A percentile compares a stretch with the other conserved stretches of the same genome.
These are phyloP conservation scores for Thaleichthys pacificus DNA, from an alignment of 2,797 vertebrate genomes.

Conservation along the genomic window DNA sequence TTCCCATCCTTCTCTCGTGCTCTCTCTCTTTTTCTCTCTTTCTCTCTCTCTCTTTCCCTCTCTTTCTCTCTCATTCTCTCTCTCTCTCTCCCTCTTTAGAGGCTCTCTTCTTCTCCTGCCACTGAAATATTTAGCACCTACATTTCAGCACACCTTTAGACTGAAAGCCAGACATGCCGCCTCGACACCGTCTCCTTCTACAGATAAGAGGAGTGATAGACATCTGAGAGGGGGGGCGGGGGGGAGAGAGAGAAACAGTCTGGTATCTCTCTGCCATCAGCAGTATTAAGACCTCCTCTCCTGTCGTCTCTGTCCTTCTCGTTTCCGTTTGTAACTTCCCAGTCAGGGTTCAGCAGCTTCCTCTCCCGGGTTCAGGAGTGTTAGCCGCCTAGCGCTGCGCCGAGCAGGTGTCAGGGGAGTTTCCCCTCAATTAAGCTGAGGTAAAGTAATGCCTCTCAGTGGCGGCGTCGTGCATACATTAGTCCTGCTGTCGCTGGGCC, in stretches of 20 bases:
- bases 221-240: conserved; percentile 2
- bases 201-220: conserved; percentile 48
- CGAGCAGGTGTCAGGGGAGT: conserved; percentile 76
- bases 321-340: conserved; percentile 63
- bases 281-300: conserved; percentile 69
- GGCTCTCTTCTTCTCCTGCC: conserved; percentile 45
- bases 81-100: conserved; percentile 37
- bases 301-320: conserved; percentile 60
- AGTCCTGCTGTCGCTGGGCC: conserved; percentile 64
- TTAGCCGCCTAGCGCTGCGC: conserved; percentile 51
- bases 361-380: conserved; percentile 55
- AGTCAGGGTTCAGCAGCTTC: conserved; percentile 71
- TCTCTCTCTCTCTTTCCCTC: conserved; percentile 34
- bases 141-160: conserved; percentile 68
- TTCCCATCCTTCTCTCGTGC: conserved; percentile 13
- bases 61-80: conserved; percentile 49
- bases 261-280: conserved; percentile 59
- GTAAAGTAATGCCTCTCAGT: conserved; percentile 74
- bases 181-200: conserved; percentile 33
- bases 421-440: conserved; percentile 83
- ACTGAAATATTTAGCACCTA: conserved; percentile 75
- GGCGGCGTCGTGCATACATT: conserved; percentile 71
- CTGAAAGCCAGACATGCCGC: conserved; percentile 39
- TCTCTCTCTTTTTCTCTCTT: too few species aligned
- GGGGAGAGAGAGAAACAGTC: conserved; percentile 35